Conservation (phyloP, 1,140 invertebrate species). For the Coptotermes formosanus region DNA sequence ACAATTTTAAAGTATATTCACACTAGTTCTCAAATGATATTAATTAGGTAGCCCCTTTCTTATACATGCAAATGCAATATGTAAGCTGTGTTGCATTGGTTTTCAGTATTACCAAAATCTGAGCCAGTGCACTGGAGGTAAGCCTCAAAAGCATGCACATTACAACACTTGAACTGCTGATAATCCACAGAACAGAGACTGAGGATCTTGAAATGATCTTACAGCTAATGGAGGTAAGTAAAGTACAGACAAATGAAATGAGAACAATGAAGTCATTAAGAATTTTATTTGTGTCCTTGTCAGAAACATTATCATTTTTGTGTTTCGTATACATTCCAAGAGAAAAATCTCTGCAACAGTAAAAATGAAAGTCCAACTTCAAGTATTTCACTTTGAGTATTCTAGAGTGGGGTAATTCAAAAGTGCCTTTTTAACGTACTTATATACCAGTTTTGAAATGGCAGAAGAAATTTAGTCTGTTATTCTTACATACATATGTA, state of each 20-base stretch:
- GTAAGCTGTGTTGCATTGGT: too few relatives aligned
- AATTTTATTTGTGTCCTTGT: background rate
- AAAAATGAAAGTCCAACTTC: background rate
- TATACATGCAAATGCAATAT: too few relatives aligned
- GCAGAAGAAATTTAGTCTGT: constrained; percentile 1
- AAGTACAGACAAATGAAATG: background rate
- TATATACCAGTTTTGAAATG: background rate
- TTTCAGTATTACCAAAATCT: too few relatives aligned
- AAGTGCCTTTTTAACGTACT: background rate
- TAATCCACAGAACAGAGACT: too few relatives aligned
- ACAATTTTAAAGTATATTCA: too few relatives aligned
- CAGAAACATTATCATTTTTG: background rate
- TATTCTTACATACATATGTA: background rate
- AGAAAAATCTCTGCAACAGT: background rate
- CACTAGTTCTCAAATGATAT: too few relatives aligned
- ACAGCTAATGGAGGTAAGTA: too few relatives aligned
- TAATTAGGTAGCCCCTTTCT: too few relatives aligned
- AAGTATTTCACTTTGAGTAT: background rate
- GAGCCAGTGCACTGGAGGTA: too few relatives aligned
- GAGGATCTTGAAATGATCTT: too few relatives aligned
- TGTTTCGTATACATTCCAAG: background rate
- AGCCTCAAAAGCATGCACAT: too few relatives aligned
- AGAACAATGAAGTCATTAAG: background rate
- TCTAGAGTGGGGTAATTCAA: background rate
- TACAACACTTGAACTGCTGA: too few relatives aligned